These are phyloP conservation scores for Heliconius charithonia DNA, from an alignment of 2,888 invertebrate genomes.

Conservation along the genomic window DNA sequence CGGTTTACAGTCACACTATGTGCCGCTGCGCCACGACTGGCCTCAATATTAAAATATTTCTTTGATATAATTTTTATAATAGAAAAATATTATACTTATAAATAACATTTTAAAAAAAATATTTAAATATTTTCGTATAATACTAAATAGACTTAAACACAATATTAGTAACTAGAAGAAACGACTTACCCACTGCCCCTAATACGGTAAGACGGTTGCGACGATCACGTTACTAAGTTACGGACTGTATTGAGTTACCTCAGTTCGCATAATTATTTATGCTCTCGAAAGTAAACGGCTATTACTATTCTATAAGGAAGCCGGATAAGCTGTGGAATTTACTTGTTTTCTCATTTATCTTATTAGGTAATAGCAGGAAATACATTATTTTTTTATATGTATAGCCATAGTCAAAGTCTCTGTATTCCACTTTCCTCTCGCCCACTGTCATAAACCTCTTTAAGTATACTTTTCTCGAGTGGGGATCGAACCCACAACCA, in stretches of 20 bases:
- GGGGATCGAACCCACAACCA: no score
- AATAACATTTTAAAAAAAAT: background rate
- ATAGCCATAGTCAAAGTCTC: no score
- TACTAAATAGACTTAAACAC: background rate
- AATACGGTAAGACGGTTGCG: slow-evolving; percentile 44
- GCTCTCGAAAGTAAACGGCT: slow-evolving; percentile 24
- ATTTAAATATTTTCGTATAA: background rate
- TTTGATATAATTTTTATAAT: background rate
- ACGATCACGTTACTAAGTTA: slow-evolving; percentile 40
- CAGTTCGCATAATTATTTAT: slow-evolving; percentile 29
- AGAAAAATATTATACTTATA: background rate
- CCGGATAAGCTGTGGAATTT: slow-evolving; percentile 3
- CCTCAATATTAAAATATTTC: no score
- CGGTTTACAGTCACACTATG: no score
- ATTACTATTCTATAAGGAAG: slow-evolving; percentile 6
- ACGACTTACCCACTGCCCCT: slow-evolving; percentile 40
- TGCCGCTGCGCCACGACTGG: no score
- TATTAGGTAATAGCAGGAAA: background rate
- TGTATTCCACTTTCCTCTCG: no score
- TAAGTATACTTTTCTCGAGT: no score
- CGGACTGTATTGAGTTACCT: slow-evolving; percentile 37
- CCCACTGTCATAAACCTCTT: no score
- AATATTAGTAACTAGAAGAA: background rate
- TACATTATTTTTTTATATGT: no score
- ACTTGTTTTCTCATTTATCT: background rate